Conservation (phyloP, 1,140 invertebrate species). For the Drosophila orosa region DNA sequence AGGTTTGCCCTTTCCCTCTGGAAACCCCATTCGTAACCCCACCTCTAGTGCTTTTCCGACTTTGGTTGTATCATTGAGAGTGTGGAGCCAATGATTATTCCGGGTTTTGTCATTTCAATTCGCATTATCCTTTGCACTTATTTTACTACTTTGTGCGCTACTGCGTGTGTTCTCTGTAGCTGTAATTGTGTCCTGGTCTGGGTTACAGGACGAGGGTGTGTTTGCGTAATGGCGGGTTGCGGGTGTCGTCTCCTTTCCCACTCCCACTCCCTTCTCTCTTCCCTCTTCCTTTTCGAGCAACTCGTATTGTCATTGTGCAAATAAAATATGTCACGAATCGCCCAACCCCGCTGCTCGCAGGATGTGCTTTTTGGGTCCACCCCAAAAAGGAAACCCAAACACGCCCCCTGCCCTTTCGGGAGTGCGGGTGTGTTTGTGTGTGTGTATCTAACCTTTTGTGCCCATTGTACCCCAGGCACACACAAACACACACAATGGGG, state of each 20-base stretch:
- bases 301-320: slow-evolving; percentile 83
- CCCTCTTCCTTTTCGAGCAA: slow-evolving; percentile 55
- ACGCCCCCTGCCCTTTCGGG: slow-evolving; percentile 54
- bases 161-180: slow-evolving; percentile 41
- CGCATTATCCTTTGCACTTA: slow-evolving; percentile 84
- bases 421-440: slow-evolving; percentile 25
- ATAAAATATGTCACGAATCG: slow-evolving; percentile 84
- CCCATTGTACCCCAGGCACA: slow-evolving; percentile 62
- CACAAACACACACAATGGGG: slow-evolving; percentile 46
- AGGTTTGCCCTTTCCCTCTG: slow-evolving; percentile 8
- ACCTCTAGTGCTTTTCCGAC: too few species aligned
- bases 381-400: slow-evolving; percentile 46
- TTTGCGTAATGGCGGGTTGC: slow-evolving; percentile 73
- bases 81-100: slow-evolving; percentile 82
- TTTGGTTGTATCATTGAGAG: slow-evolving; percentile 29
- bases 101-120: slow-evolving; percentile 83
- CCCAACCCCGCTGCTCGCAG: slow-evolving; percentile 51
- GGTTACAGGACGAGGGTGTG: slow-evolving; percentile 50
- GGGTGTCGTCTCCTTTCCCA: slow-evolving; percentile 26
- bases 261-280: slow-evolving; percentile 25
- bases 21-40: neutral
- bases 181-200: slow-evolving; percentile 46
- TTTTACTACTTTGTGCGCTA: slow-evolving; percentile 77
- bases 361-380: slow-evolving; percentile 46
- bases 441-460: slow-evolving; percentile 75